These are phyloP conservation scores for Caenorhabditis sp. DNA, from an alignment of 2,888 invertebrate genomes.

Conservation along the genomic window DNA sequence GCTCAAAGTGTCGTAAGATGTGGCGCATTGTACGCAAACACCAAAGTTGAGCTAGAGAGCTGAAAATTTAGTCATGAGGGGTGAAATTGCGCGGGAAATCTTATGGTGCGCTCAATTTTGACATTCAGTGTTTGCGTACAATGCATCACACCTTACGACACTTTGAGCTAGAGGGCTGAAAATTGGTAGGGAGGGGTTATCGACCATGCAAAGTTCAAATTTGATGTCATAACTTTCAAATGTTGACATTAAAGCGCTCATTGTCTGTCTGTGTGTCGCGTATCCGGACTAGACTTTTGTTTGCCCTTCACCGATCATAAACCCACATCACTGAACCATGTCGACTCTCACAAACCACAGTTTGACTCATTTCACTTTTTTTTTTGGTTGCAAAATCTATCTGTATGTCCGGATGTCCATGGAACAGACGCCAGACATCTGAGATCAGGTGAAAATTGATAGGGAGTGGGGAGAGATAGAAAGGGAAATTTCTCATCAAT, in stretches of 20 bases:
- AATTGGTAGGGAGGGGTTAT: background rate
- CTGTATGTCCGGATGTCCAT: too few species aligned
- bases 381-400: too few species aligned
- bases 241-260: too few species aligned
- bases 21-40: background rate
- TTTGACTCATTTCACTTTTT: too few species aligned
- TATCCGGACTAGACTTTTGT: too few species aligned
- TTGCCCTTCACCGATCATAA: too few species aligned
- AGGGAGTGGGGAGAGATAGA: background rate
- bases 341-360: too few species aligned
- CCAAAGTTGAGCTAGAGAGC: background rate
- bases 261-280: too few species aligned
- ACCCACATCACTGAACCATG: too few species aligned
- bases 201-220: too few species aligned
- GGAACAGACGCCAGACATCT: slow-evolving; percentile 12
- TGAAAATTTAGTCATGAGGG: background rate
- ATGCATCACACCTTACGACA: slow-evolving; percentile 1
- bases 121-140: background rate
- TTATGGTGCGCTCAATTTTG: too few species aligned
- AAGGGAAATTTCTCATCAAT: background rate
- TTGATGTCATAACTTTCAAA: too few species aligned
- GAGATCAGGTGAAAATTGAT: slow-evolving; percentile 11
- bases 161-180: slow-evolving; percentile 4
- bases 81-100: background rate
- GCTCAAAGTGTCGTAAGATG: background rate